Percentiles rank a stretch among this genome's conserved stretches.
Conservation (phyloP, 2,797 vertebrate species). For the Pseudocheirus occidentalis region DNA sequence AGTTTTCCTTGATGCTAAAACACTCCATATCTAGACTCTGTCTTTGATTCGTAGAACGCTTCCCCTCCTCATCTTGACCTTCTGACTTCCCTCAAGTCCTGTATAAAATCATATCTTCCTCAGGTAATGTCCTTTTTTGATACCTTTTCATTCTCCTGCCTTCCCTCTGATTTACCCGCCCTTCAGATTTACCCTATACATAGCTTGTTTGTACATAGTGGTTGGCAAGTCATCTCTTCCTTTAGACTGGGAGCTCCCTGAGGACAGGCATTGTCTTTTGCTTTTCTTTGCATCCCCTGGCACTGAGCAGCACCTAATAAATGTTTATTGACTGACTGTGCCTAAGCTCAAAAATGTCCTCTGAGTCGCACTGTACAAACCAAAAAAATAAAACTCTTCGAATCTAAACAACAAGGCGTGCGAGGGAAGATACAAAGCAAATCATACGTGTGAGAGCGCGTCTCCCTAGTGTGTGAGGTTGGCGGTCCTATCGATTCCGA, state of each 20-base stretch:
- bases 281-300: not conserved
- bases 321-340: not conserved
- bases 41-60: not conserved
- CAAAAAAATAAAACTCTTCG: not conserved
- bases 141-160: not conserved
- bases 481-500: not conserved
- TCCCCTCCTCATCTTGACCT: not conserved
- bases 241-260: not conserved
- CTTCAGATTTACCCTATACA: not conserved
- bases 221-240: rapidly evolving
- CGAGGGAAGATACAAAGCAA: not conserved
- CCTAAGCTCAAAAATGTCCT: not conserved
- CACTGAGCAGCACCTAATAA: not conserved
- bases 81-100: not conserved
- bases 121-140: not conserved
- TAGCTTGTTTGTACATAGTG: rapidly evolving
- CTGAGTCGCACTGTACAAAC: not conserved
- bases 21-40: not conserved
- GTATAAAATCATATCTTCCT: not conserved
- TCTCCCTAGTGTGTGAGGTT: not conserved
- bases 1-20: not conserved
- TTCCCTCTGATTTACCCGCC: not conserved
- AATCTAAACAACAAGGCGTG: not conserved
- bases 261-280: not conserved
- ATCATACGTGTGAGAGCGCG: not conserved